Conservation (phyloP, 2,888 invertebrate genomes). For the Orthonevra nobilis region DNA sequence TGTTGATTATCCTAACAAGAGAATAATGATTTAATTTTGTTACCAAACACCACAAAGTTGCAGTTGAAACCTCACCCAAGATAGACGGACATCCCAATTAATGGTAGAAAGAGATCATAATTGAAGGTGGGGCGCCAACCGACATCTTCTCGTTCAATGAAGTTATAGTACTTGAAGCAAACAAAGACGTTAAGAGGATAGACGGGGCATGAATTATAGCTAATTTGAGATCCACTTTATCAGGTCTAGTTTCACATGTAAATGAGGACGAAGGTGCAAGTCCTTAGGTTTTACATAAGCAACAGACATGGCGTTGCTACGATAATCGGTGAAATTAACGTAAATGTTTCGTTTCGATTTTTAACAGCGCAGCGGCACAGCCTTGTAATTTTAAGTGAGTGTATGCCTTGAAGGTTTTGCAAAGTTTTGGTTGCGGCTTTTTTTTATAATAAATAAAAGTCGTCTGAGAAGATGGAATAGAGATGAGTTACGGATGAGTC, state of each 20-base stretch:
- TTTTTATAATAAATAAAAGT: constrained; percentile 7
- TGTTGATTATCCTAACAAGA: constrained; percentile 66
- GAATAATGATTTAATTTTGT: constrained; percentile 66
- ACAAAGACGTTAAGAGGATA: constrained; percentile 36
- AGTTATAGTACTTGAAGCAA: background rate
- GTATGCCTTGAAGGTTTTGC: constrained; percentile 7
- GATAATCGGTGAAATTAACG: constrained; percentile 49
- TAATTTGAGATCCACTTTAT: constrained; percentile 45
- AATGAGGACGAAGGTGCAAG: constrained; percentile 33
- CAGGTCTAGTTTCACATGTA: constrained; percentile 52
- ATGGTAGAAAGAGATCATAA: constrained; percentile 61
- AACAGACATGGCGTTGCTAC: constrained; percentile 11
- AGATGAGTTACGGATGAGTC: background rate
- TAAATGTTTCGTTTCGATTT: constrained; percentile 34
- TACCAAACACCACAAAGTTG: constrained; percentile 31
- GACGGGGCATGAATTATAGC: constrained; percentile 59
- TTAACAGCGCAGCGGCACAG: constrained; percentile 46
- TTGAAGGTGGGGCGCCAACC: constrained; percentile 48
- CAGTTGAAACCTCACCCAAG: background rate
- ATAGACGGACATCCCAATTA: constrained; percentile 53
- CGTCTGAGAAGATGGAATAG: background rate
- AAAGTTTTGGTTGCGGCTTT: background rate
- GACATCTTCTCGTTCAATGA: constrained; percentile 12
- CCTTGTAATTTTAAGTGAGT: constrained; percentile 47
- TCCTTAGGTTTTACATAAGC: background rate